Evolutionary conservation across 2,797 vertebrate genomes (phyloP).

Genomic region (Orientallactaga sibirica): DNA sequence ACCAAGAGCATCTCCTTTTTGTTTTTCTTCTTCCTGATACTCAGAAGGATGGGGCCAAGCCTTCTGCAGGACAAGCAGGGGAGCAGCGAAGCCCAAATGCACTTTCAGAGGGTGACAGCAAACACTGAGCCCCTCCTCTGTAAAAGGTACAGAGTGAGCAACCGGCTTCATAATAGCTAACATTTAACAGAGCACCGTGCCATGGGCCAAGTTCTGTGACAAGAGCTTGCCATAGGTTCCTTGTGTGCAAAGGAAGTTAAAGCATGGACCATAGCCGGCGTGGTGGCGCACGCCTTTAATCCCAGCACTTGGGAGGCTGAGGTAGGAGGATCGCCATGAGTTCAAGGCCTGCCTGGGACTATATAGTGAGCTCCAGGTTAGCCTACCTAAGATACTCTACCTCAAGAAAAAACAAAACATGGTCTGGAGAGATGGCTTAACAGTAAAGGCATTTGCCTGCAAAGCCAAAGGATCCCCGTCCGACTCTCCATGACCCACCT

Average conservation of each 20-base stretch:
- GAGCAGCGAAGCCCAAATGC: background rate
- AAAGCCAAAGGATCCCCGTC: too few relatives aligned
- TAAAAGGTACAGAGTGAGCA: background rate
- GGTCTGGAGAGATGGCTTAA: too few relatives aligned
- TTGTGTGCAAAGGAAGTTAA: background rate
- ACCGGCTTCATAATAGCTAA: background rate
- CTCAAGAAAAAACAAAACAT: too few relatives aligned
- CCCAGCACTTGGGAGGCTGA: too few relatives aligned
- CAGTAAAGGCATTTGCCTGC: too few relatives aligned
- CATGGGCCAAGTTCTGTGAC: background rate
- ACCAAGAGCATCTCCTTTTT: background rate
- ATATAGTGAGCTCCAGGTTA: too few relatives aligned
- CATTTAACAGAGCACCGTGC: background rate
- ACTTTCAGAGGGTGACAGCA: background rate
- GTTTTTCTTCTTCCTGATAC: background rate
- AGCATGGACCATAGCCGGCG: background rate
- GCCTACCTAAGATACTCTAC: too few relatives aligned
- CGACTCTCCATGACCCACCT: too few relatives aligned
- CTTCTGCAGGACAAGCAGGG: background rate
- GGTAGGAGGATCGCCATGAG: too few relatives aligned
- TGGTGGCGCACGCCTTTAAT: too few relatives aligned
- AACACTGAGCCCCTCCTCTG: background rate
- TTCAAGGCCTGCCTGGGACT: too few relatives aligned
- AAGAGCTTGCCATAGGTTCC: background rate
- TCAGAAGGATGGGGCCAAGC: background rate